Conservation (phyloP, 2,113 vertebrate species). For the Procavia capensis region DNA sequence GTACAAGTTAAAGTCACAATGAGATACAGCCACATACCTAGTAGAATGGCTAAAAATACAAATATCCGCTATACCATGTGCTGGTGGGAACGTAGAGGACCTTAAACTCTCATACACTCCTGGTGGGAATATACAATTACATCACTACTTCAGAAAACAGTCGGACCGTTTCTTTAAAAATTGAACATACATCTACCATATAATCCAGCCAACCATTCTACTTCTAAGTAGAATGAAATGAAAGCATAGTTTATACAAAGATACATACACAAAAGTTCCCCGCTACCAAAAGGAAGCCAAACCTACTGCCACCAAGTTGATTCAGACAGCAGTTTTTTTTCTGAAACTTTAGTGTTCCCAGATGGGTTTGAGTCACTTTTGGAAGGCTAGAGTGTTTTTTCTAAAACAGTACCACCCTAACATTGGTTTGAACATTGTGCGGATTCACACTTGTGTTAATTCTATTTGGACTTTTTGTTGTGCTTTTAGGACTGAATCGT, state of each 20-base stretch:
- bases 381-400: neutral
- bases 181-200: neutral
- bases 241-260: neutral
- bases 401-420: neutral
- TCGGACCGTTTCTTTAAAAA: neutral
- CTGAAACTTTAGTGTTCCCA: neutral
- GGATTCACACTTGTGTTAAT: neutral
- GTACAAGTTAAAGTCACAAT: neutral
- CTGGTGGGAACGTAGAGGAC: neutral
- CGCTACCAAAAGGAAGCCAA: no score
- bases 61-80: neutral
- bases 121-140: neutral
- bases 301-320: no score
- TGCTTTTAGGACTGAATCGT: constrained; percentile 93
- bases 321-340: neutral
- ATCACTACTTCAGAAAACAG: neutral
- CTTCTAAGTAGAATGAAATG: neutral
- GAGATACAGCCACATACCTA: neutral
- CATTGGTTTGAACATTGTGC: neutral
- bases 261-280: neutral
- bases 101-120: neutral
- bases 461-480: constrained; percentile 37
- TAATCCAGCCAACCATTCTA: neutral
- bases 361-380: neutral
- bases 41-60: neutral